Evolutionary conservation across 2,888 invertebrate genomes (phyloP), one percentile per base, ranked within the genome.

Genomic region (Aethes cnicana): DNA sequence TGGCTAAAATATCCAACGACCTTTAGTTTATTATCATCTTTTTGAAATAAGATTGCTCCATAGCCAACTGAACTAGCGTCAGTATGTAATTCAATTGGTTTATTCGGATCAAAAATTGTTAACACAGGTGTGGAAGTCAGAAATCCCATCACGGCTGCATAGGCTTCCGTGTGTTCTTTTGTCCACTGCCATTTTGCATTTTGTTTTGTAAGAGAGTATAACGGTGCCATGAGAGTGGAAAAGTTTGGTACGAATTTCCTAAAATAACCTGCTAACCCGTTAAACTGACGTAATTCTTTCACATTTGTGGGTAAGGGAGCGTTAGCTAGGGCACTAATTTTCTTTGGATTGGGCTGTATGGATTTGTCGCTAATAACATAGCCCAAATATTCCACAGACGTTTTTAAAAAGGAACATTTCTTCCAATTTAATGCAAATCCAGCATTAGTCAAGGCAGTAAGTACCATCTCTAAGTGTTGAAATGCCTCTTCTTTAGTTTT

Each of bases 21-120:
- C 7, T 12, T 30, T 18, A 39, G 17, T 4, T 1, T 5, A 1
- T 37, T 20, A n/a, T 28, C 14, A 3, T 8, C 41, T 16, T 3
- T 7, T 1, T 54, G 54, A 3, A 48, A 16, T n/a, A 54, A 18
- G 2, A 54, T 43, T 2, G 47, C 54, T 2, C 54, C 54, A 12
- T 44, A 5, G 2, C 55, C 55, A 7, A 42, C 1, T 18, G 20
- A 28, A 4, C 43, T 52, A 1, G 58, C 58, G 46, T 59, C 56
- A 6, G 49, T 44, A 43, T 55, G 53, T 28, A 59, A 17, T 43
- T 35, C 55, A 14, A 55, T 54, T 66, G 72, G 5, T 14, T 52
- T 4, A 43, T 47, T 12, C 5, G 52, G 52, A 26, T 55, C 48
- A 37, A 63, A 76, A 4, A 72, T 58, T 3, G 56, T 47, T 14